Evolutionary conservation across 2,888 invertebrate genomes (phyloP), one percentile per base, ranked within the genome.

Genomic region (Lasioglossum calceatum): DNA sequence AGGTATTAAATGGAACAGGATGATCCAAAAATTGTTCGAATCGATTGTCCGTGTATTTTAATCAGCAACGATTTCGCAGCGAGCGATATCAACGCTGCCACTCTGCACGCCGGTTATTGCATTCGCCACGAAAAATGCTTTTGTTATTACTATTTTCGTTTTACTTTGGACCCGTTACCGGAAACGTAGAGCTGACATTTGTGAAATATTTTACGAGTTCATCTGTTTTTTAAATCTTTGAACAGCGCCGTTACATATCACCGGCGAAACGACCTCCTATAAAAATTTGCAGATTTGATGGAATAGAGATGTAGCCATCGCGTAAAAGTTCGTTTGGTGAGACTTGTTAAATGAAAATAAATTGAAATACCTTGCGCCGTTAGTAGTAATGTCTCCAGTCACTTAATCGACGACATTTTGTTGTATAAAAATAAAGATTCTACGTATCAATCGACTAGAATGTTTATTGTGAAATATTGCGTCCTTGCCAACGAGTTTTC

Each of bases 11-110:
- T 61, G 72, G 72, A 54, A 72, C 42, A 54, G 77, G 70, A 70
- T 77, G 71, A 83, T 85, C 70, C 54, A 47, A 58, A 77, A 79
- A 70, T 85, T 64, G 74, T 71, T 73, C 3, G 70, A 27, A 32
- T 54, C 80, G 61, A 81, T 81, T 71, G 50, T 36, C 27, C 50
- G 36, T 71, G 77, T 82, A 81, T 85, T 80, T 83, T 77, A 87
- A 83, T 73, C 82, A 74, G 79, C 77, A 39, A 84, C 54, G 82
- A 90, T 88, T 88, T 88, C 77, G 42, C 70, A 81, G 50, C 77
- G 83, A 79, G 86, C 82, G 72, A 64, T 19, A 32, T 80, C 86
- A 54, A 71, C 79, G 84, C 75, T 72, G 64, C 10, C 67, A 75
- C 32, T 32, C 64, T 64, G 32, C 32, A n/a, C 10, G 4, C 54